These are phyloP conservation scores for Takifugu ocellatus DNA, from an alignment of 2,797 vertebrate genomes.

Conservation along the genomic window DNA sequence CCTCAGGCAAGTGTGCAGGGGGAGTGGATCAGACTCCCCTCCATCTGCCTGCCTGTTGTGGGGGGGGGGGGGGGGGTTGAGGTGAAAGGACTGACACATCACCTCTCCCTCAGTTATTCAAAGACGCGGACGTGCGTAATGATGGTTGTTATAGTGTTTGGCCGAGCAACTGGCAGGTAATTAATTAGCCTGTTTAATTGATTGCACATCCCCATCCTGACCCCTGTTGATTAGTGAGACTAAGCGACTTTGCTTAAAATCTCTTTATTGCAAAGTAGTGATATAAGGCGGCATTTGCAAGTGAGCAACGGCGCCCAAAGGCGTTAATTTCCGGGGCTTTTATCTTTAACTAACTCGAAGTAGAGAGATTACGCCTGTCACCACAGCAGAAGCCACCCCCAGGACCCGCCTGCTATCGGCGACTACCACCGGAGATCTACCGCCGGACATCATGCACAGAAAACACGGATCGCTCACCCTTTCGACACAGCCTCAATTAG, in stretches of 20 bases:
- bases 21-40: slow-evolving; percentile 36
- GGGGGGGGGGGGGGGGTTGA: slow-evolving; percentile 45
- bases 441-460: slow-evolving; percentile 28
- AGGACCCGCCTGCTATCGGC: slow-evolving; percentile 6
- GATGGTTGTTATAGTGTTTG: slow-evolving; percentile 33
- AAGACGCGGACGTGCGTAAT: slow-evolving; percentile 49
- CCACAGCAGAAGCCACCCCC: not conserved
- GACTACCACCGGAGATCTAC: slow-evolving; percentile 10
- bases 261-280: too few relatives aligned
- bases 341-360: too few relatives aligned
- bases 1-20: slow-evolving; percentile 34
- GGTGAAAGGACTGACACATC: slow-evolving; percentile 59
- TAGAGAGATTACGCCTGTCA: slow-evolving; percentile 3
- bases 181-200: slow-evolving; percentile 50
- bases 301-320: too few relatives aligned
- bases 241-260: not conserved
- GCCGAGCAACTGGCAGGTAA: slow-evolving; percentile 34
- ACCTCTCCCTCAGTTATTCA: slow-evolving; percentile 39
- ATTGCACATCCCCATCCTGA: slow-evolving; percentile 23
- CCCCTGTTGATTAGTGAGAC: slow-evolving; percentile 7
- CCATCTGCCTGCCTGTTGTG: slow-evolving; percentile 29
- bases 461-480: slow-evolving; percentile 69
- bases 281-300: too few relatives aligned
- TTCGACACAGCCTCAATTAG: slow-evolving; percentile 37
- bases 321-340: too few relatives aligned